These are phyloP conservation scores for Isurus oxyrinchus DNA, from an alignment of 2,113 vertebrate genomes.

Conservation along the genomic window DNA sequence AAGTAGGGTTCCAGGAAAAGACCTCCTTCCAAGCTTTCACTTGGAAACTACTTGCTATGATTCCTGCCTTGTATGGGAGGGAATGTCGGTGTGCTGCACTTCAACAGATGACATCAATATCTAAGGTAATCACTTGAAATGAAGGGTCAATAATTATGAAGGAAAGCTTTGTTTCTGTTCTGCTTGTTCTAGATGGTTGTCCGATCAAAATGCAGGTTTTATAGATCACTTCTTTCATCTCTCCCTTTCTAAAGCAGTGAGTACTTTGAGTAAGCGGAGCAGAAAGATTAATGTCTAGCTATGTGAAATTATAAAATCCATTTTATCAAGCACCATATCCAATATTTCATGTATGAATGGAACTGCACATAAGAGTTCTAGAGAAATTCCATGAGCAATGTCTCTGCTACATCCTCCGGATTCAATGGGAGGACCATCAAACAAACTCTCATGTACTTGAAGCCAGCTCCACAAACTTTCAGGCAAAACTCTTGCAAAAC, in stretches of 20 bases:
- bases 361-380: background rate
- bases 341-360: background rate
- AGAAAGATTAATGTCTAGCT: background rate
- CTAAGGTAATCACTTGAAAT: background rate
- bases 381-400: no score
- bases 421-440: no score
- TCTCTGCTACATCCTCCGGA: no score
- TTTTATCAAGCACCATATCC: background rate
- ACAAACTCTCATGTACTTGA: no score
- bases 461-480: no score
- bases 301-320: background rate
- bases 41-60: no score
- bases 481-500: no score
- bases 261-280: background rate
- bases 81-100: no score
- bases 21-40: no score
- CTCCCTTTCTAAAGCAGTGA: background rate
- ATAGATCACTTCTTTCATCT: background rate
- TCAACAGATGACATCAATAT: no score
- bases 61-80: no score
- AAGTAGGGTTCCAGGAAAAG: no score
- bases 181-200: background rate
- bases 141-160: background rate
- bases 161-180: background rate
- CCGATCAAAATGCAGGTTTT: background rate